Conservation (phyloP, 2,113 vertebrate species). For the Bothrops jararaca region DNA sequence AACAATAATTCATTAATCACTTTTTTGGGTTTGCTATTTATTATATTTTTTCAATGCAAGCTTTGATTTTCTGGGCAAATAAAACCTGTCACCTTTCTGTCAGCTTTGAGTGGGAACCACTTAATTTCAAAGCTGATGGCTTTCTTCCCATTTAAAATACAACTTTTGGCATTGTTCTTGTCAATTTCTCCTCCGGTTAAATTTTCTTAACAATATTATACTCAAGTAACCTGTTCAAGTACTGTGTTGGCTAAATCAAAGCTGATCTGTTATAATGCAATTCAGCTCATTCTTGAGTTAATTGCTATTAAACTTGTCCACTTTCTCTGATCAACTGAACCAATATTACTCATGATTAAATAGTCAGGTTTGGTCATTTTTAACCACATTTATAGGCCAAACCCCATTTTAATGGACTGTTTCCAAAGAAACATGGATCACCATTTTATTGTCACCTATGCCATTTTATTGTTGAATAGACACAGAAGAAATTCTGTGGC, state of each 20-base stretch:
- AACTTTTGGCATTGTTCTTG: conserved; percentile 12
- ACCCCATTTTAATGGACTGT: not conserved
- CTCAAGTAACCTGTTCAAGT: conserved; percentile 6
- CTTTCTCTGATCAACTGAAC: not conserved
- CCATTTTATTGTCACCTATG: not conserved
- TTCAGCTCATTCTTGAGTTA: not conserved
- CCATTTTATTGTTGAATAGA: not conserved
- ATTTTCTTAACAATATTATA: not conserved
- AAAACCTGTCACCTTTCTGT: not conserved
- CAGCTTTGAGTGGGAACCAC: not conserved
- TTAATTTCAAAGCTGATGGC: not conserved
- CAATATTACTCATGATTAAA: not conserved
- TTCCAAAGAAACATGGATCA: not conserved
- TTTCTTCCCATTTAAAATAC: not conserved
- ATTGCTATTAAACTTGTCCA: not conserved
- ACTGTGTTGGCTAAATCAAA: not conserved
- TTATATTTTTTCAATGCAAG: not conserved
- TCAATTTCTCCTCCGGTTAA: not conserved
- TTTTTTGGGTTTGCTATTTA: not conserved
- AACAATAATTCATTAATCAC: conserved; percentile 6
- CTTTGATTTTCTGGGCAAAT: not conserved
- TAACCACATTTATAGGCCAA: not conserved
- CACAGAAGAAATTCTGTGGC: not conserved
- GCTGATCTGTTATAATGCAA: not conserved
- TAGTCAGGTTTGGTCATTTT: not conserved